Percentiles rank a stretch among this genome's conserved stretches.
phyloP scores from a whole-genome alignment of 2,113 vertebrate genomes.

The Tinamus guttatus region DNA sequence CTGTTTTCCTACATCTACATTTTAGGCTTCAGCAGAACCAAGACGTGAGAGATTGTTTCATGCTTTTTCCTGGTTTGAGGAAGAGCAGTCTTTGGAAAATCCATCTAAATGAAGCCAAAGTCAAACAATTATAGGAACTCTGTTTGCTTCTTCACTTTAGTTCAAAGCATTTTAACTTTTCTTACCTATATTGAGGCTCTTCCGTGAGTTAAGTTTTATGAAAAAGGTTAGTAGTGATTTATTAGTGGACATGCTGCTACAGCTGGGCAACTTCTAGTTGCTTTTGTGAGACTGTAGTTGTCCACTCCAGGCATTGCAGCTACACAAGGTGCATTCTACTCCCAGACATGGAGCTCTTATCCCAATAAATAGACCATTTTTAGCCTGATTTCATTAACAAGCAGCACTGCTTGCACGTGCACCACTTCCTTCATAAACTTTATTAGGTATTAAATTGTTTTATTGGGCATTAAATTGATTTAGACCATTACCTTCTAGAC shows the following conservation, averaged over 20 bases:
- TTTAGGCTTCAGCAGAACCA: not conserved
- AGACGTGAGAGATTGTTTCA: not conserved
- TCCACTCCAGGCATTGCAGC: not conserved
- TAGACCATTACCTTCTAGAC: constrained; percentile 2
- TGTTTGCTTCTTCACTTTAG: not conserved
- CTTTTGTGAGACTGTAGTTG: not conserved
- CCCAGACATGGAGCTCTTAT: not conserved
- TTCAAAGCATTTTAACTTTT: not conserved
- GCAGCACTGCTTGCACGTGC: not conserved
- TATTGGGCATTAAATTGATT: constrained; percentile 16
- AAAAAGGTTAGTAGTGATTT: not conserved
- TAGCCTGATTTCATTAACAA: not conserved
- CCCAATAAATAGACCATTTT: not conserved
- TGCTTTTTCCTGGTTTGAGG: not conserved
- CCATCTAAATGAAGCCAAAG: not conserved
- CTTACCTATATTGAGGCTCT: rapidly evolving
- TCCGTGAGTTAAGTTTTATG: rapidly evolving
- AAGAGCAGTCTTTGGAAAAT: not conserved
- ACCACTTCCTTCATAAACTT: constrained; percentile 25
- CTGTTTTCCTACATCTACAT: not conserved
- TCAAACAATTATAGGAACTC: not conserved
- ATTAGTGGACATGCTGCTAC: not conserved
- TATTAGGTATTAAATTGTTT: constrained; percentile 47
- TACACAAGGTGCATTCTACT: not conserved
- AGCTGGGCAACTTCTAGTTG: not conserved